A percentile compares a stretch with the other conserved stretches of the same genome.
These are phyloP conservation scores for Antennarius maculatus DNA, from an alignment of 2,797 vertebrate species.

Conservation along the genomic window DNA sequence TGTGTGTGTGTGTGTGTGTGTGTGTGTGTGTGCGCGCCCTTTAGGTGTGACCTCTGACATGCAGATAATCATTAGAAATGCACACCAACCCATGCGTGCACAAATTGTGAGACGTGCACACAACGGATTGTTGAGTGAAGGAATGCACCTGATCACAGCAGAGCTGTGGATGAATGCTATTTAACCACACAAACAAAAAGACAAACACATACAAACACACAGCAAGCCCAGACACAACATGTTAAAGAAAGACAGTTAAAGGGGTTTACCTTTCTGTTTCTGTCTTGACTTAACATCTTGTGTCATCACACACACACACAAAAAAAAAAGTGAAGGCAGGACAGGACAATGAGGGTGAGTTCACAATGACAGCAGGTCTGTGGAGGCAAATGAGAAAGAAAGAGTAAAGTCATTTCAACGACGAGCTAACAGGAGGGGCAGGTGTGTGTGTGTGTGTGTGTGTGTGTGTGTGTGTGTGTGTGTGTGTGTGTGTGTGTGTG, in stretches of 20 bases:
- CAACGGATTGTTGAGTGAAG: slow-evolving; percentile 63
- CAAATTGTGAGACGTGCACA: slow-evolving; percentile 21
- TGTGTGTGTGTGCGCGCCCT: neutral
- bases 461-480: too few relatives aligned
- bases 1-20: slow-evolving; percentile 26
- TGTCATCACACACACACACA: slow-evolving; percentile 28
- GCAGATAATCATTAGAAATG: slow-evolving; percentile 44
- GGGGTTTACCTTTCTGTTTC: slow-evolving; percentile 31
- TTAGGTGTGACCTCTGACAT: slow-evolving; percentile 55
- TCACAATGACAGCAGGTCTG: slow-evolving; percentile 1
- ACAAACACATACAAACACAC: slow-evolving; percentile 8
- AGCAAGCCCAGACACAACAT: slow-evolving; percentile 38
- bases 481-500: too few relatives aligned
- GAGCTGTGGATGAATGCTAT: slow-evolving; percentile 30
- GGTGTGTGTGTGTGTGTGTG: too few relatives aligned
- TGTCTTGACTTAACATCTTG: slow-evolving; percentile 20
- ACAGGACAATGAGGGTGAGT: neutral
- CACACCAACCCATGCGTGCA: slow-evolving; percentile 16
- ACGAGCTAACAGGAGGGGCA: neutral
- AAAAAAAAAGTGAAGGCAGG: slow-evolving; percentile 20
- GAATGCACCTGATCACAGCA: slow-evolving; percentile 69
- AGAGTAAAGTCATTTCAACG: neutral
- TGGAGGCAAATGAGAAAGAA: neutral
- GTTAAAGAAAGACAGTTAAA: slow-evolving; percentile 39
- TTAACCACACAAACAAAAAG: slow-evolving; percentile 27